Conservation (phyloP, 2,888 invertebrate genomes). For the Lydus trimaculatus region DNA sequence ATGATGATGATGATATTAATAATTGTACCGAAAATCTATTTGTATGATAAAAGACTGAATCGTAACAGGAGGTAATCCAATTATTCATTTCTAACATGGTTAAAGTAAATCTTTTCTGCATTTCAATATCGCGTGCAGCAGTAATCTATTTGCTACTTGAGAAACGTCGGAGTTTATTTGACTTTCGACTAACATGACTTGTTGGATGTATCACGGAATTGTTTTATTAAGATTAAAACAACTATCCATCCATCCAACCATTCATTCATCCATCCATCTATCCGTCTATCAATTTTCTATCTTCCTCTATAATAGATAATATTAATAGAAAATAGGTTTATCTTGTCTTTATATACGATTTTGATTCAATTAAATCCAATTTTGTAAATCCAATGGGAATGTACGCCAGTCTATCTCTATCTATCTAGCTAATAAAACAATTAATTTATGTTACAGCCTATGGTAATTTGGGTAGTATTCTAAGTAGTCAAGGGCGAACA, state of each 20-base stretch:
- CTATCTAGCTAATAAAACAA: conserved; percentile 12
- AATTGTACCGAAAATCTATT: conserved; percentile 70
- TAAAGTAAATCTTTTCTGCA: conserved; percentile 44
- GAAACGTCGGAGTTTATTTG: conserved; percentile 51
- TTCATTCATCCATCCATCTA: not conserved
- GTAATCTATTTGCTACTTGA: conserved; percentile 52
- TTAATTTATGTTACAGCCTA: conserved; percentile 73
- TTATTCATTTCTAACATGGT: conserved; percentile 45
- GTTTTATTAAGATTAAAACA: conserved; percentile 7
- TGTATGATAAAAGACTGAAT: conserved; percentile 68
- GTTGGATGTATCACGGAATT: conserved; percentile 32
- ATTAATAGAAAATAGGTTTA: conserved; percentile 16
- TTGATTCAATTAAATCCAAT: conserved; percentile 12
- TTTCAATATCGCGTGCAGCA: conserved; percentile 52
- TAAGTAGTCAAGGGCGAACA: conserved; percentile 86
- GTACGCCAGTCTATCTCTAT: not conserved
- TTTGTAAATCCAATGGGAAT: conserved; percentile 2
- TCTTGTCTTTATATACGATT: not conserved
- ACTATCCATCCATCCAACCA: too few relatives aligned
- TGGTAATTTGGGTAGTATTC: conserved; percentile 95
- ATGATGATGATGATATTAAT: too few relatives aligned
- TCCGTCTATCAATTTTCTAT: not conserved
- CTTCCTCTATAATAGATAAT: not conserved
- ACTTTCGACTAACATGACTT: conserved; percentile 46
- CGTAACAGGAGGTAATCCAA: conserved; percentile 42